These are phyloP conservation scores for Anableps anableps DNA, from an alignment of 2,797 vertebrate genomes.

Conservation along the genomic window DNA sequence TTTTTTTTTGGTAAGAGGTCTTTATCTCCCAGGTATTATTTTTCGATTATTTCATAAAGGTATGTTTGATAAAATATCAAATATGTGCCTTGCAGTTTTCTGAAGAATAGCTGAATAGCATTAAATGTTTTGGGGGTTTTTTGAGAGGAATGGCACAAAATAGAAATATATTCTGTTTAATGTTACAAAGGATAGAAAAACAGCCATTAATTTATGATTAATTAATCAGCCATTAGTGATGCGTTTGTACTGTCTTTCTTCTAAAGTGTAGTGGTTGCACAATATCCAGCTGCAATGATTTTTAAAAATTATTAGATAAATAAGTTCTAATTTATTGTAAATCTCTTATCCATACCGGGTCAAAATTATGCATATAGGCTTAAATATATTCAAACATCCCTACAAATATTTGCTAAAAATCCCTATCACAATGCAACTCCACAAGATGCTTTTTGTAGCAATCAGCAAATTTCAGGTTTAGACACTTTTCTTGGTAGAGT, in stretches of 20 bases:
- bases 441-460: neutral
- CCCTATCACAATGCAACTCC: neutral
- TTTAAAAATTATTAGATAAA: neutral
- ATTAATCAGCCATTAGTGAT: neutral
- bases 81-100: neutral
- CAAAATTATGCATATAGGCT: neutral
- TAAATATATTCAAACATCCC: neutral
- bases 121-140: neutral
- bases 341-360: neutral
- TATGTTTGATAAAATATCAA: slow-evolving; percentile 1
- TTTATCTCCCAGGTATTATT: slow-evolving; percentile 24
- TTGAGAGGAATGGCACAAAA: neutral
- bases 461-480: neutral
- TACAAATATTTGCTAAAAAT: neutral
- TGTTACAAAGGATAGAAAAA: neutral
- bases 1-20: slow-evolving; percentile 16
- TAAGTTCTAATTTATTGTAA: neutral
- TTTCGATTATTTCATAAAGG: slow-evolving; percentile 7
- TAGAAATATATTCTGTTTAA: neutral
- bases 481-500: neutral
- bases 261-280: neutral
- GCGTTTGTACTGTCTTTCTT: neutral
- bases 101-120: neutral
- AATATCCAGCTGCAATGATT: too few species aligned
- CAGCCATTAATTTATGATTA: neutral